A percentile compares a stretch with the other conserved stretches of the same genome.
These are phyloP conservation scores for Eubasilissa regina DNA, from an alignment of 1,140 invertebrate species.

Conservation along the genomic window DNA sequence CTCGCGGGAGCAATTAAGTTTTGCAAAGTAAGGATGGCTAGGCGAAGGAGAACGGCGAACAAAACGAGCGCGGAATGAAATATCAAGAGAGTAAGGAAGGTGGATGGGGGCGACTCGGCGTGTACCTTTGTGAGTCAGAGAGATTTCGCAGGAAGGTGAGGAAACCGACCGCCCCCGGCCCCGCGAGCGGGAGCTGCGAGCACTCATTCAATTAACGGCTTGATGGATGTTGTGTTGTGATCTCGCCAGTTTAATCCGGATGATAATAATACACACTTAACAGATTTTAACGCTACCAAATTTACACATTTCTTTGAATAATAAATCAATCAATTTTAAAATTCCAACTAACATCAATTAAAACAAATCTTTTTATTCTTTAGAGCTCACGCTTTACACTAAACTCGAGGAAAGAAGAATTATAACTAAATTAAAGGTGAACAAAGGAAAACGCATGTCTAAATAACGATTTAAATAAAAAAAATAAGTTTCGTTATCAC, in stretches of 20 bases:
- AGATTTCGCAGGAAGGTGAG: slow-evolving; percentile 25
- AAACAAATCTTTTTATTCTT: too few species aligned
- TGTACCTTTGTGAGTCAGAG: slow-evolving; percentile 48
- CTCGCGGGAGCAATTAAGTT: slow-evolving; percentile 60
- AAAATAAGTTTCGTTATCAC: too few species aligned
- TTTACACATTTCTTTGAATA: too few species aligned
- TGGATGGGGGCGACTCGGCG: slow-evolving; percentile 39
- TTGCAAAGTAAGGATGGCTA: slow-evolving; percentile 53
- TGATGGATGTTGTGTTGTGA: slow-evolving; percentile 24
- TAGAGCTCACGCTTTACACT: too few species aligned
- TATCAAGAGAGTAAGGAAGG: slow-evolving; percentile 54
- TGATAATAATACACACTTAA: slow-evolving; percentile 12
- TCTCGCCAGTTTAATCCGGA: slow-evolving; percentile 16
- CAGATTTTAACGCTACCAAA: background rate
- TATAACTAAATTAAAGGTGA: too few species aligned
- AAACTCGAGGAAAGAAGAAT: too few species aligned
- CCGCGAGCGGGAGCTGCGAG: slow-evolving; percentile 6
- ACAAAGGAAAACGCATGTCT: too few species aligned
- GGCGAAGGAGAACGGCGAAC: slow-evolving; percentile 47
- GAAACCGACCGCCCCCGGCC: background rate
- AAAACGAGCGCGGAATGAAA: slow-evolving; percentile 56
- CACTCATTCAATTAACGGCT: slow-evolving; percentile 42
- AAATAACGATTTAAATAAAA: too few species aligned
- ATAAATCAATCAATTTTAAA: too few species aligned
- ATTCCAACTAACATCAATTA: too few species aligned